Evolutionary conservation across 1,140 invertebrate genomes (phyloP).

Genomic region (Drosophila seguyi): DNA sequence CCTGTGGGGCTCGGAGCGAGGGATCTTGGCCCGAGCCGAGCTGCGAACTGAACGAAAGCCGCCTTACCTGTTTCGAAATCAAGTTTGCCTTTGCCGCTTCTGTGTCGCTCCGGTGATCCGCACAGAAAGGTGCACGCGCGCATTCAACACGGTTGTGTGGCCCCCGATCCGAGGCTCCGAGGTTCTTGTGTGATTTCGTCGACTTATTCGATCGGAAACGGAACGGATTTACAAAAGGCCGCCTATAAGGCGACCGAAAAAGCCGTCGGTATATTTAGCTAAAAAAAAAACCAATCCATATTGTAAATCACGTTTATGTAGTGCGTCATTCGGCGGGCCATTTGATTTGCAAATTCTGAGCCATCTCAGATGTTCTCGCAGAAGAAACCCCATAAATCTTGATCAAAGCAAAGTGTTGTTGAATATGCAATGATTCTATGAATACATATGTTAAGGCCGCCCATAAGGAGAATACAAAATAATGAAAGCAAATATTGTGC

Average conservation of each 20-base stretch:
- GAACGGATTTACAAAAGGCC: conserved; percentile 58
- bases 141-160: conserved; percentile 80
- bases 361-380: conserved; percentile 24
- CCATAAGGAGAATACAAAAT: conserved; percentile 24
- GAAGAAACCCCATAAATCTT: conserved; percentile 75
- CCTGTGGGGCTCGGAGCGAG: conserved; percentile 21
- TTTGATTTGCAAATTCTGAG: conserved; percentile 70
- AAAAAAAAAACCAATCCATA: not conserved
- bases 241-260: conserved; percentile 21
- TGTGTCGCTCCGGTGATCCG: conserved; percentile 81
- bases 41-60: conserved; percentile 78
- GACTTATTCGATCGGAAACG: conserved; percentile 51
- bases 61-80: conserved; percentile 82
- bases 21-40: conserved; percentile 29
- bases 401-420: conserved; percentile 66
- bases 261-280: conserved; percentile 63
- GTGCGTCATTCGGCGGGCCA: conserved; percentile 60
- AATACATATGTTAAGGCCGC: conserved; percentile 32
- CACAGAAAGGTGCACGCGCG: conserved; percentile 82
- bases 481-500: conserved; percentile 52
- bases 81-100: conserved; percentile 81
- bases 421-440: conserved; percentile 71
- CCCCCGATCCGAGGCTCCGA: conserved; percentile 35
- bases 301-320: conserved; percentile 6
- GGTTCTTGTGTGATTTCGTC: conserved; percentile 48